Percentiles rank a stretch among this genome's conserved stretches.
phyloP scores from a whole-genome alignment of 2,797 vertebrate species.

The Cirrhinus molitorella region DNA sequence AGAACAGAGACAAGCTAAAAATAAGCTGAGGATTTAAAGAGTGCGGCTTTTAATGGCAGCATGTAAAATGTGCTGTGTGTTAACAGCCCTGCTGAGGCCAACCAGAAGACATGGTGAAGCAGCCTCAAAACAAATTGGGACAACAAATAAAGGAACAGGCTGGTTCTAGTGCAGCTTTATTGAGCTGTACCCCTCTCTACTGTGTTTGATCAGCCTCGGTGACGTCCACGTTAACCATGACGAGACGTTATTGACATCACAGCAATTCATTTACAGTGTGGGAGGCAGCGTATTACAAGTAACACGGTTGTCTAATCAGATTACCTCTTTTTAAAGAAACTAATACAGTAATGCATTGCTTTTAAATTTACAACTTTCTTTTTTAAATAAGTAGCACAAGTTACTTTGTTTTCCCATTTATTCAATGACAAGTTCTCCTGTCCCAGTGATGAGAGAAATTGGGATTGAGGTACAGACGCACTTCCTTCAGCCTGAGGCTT shows the following conservation, averaged over 20 bases:
- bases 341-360: not conserved
- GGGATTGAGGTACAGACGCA: not conserved
- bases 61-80: conserved; percentile 80
- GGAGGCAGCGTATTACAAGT: no score
- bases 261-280: not conserved
- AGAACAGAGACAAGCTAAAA: conserved; percentile 77
- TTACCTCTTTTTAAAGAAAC: not conserved
- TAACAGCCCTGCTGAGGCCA: conserved; percentile 80
- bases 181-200: conserved; percentile 50
- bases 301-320: not conserved
- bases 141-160: conserved; percentile 73
- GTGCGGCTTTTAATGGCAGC: conserved; percentile 83
- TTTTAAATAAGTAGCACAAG: not conserved
- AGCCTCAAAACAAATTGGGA: conserved; percentile 79
- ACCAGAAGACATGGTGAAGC: conserved; percentile 75
- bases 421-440: no score
- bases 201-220: conserved; percentile 65
- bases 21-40: conserved; percentile 76
- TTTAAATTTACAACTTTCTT: not conserved
- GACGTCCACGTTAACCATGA: conserved; percentile 48
- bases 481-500: not conserved
- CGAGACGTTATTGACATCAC: conserved; percentile 32
- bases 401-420: not conserved
- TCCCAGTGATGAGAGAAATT: not conserved
- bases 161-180: conserved; percentile 63